Conservation (phyloP, 2,113 vertebrate species). For the Chloebia gouldiae region DNA sequence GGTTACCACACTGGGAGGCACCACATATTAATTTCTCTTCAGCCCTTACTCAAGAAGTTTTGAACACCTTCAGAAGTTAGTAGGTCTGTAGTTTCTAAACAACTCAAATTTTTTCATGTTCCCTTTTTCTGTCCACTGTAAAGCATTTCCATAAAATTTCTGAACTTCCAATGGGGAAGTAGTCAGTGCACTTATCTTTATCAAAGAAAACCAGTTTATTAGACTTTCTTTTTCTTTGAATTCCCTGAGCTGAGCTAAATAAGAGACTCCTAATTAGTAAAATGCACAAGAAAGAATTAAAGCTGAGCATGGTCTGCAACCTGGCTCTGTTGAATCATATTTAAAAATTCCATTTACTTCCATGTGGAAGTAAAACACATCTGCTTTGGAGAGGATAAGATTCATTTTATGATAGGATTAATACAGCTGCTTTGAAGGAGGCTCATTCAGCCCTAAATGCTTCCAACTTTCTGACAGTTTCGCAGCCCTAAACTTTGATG, state of each 20-base stretch:
- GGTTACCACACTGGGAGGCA: not conserved
- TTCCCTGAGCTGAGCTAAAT: not conserved
- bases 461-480: not conserved
- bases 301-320: not conserved
- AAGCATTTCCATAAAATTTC: not conserved
- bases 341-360: not conserved
- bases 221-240: not conserved
- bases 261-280: not conserved
- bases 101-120: not conserved
- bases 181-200: not conserved
- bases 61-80: not conserved
- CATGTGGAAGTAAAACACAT: not conserved
- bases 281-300: not conserved
- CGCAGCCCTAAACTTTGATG: not conserved
- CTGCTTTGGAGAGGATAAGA: not conserved
- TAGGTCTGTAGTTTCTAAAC: not conserved
- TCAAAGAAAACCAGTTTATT: not conserved
- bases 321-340: not conserved
- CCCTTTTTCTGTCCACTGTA: not conserved
- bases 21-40: not conserved
- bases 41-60: not conserved
- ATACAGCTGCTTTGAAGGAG: not conserved
- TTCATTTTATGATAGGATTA: not conserved
- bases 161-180: not conserved
- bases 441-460: not conserved